phyloP scores from a whole-genome alignment of 2,797 vertebrate species.

The Scleropages formosus region DNA sequence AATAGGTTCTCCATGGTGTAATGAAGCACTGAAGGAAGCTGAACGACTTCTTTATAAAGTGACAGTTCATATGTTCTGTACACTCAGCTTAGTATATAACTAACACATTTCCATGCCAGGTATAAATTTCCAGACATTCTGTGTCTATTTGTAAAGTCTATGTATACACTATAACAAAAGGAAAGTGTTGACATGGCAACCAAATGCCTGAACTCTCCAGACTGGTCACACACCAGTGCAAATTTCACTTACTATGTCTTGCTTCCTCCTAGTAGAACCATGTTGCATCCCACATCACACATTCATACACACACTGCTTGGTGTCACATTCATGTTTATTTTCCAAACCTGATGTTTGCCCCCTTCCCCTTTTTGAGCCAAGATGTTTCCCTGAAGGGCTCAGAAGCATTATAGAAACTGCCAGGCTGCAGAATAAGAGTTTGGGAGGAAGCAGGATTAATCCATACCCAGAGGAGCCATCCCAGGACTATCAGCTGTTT shows the following conservation, averaged over 20 bases:
- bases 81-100: not conserved
- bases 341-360: not conserved
- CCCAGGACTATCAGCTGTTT: not conserved
- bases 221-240: not conserved
- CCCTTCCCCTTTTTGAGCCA: not conserved
- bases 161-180: not conserved
- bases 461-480: not conserved
- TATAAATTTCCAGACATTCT: not conserved
- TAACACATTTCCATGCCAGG: not conserved
- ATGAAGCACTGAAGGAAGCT: too few relatives aligned
- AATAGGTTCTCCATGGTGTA: too few relatives aligned
- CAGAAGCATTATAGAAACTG: not conserved
- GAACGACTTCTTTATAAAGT: not conserved
- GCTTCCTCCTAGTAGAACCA: not conserved
- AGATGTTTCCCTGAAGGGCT: conserved; percentile 1
- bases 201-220: not conserved
- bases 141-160: not conserved
- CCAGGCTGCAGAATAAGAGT: not conserved
- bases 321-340: not conserved
- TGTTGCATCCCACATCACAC: not conserved
- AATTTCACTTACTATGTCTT: not conserved
- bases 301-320: not conserved
- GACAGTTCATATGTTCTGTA: not conserved
- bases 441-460: not conserved
- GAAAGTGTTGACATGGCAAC: conserved; percentile 19